Evolutionary conservation across 2,888 invertebrate genomes (phyloP).

Genomic region (Heliconius charithonia): DNA sequence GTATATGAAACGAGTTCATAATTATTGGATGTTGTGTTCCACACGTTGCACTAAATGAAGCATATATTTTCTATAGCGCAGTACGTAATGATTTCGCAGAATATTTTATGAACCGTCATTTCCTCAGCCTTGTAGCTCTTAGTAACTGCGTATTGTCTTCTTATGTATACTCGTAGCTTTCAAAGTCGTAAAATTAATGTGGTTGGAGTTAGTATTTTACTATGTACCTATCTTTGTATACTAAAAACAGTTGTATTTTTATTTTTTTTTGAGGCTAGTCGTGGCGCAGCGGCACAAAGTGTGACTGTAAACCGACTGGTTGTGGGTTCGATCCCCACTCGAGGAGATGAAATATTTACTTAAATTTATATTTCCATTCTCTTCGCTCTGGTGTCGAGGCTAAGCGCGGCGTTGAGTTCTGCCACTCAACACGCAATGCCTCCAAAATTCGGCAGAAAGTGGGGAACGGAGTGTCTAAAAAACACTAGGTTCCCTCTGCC

Average conservation of each 20-base stretch:
- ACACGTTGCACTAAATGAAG: slow-evolving; percentile 25
- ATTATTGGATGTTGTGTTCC: slow-evolving; percentile 11
- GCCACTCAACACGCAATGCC: too few species aligned
- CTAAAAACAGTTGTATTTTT: neutral
- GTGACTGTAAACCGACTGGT: too few species aligned
- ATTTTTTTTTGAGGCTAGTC: too few species aligned
- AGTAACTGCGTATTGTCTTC: slow-evolving; percentile 23
- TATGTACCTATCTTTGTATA: neutral
- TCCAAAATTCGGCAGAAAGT: too few species aligned
- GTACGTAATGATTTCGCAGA: slow-evolving; percentile 28
- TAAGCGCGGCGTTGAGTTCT: too few species aligned
- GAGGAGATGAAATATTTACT: too few species aligned
- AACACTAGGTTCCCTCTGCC: too few species aligned
- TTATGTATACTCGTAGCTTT: neutral
- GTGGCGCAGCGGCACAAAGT: too few species aligned
- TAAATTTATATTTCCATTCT: too few species aligned
- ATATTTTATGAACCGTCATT: slow-evolving; percentile 30
- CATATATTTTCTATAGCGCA: slow-evolving; percentile 21
- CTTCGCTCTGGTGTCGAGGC: too few species aligned
- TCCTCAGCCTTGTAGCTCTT: slow-evolving; percentile 10
- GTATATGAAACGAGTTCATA: neutral
- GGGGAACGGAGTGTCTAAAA: too few species aligned
- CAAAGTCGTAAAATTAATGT: slow-evolving; percentile 8
- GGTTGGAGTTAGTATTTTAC: neutral
- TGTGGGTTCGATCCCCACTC: too few species aligned